Conservation (phyloP, 2,888 invertebrate species). For the Timema podura region DNA sequence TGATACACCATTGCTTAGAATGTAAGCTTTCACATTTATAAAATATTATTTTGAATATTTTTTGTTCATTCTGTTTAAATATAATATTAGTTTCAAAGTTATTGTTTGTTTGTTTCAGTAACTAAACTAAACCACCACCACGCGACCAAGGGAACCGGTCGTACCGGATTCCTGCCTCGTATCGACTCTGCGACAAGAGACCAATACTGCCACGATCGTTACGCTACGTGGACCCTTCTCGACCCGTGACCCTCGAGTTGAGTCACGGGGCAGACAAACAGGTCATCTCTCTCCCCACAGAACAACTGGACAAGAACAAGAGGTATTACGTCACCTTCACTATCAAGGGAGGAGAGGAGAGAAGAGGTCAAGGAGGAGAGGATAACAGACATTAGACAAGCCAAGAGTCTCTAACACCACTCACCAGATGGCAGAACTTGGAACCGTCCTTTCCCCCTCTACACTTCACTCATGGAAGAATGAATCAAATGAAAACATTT, state of each 20-base stretch:
- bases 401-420: constrained; percentile 4
- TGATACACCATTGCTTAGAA: too few relatives aligned
- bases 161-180: constrained; percentile 62
- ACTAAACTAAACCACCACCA: constrained; percentile 75
- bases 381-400: neutral
- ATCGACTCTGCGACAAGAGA: constrained; percentile 47
- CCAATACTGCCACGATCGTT: constrained; percentile 28
- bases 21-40: too few relatives aligned
- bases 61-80: too few relatives aligned
- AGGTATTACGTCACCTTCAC: constrained; percentile 91
- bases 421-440: neutral
- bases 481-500: too few relatives aligned
- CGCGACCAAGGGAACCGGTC: constrained; percentile 60
- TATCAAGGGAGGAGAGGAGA: constrained; percentile 59
- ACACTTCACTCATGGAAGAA: too few relatives aligned
- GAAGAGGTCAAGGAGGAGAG: constrained; percentile 17
- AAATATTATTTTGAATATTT: too few relatives aligned
- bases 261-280: constrained; percentile 75
- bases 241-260: constrained; percentile 60
- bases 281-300: constrained; percentile 81
- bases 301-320: constrained; percentile 81
- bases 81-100: too few relatives aligned
- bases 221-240: constrained; percentile 39
- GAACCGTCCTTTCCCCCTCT: too few relatives aligned
- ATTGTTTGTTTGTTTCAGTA: constrained; percentile 54